These are phyloP conservation scores for Goniozus legneri DNA, from an alignment of 1,140 invertebrate genomes.

Conservation along the genomic window DNA sequence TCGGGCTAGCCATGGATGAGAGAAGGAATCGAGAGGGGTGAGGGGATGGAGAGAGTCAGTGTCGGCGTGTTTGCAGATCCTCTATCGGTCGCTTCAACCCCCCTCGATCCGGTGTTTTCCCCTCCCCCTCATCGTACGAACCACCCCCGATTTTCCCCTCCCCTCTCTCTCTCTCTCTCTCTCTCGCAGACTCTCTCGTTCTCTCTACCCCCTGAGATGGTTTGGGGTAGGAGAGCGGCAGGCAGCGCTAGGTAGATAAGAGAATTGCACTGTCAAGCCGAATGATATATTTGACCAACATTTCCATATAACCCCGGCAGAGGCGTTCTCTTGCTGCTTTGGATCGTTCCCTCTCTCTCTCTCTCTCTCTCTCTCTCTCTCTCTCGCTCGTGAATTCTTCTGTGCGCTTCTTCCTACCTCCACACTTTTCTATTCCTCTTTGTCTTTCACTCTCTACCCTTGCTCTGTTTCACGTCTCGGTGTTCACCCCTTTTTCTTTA, in stretches of 20 bases:
- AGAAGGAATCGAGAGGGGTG: slow-evolving; percentile 14
- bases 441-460: neutral
- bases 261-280: slow-evolving; percentile 82
- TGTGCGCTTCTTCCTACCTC: neutral
- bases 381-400: slow-evolving; percentile 27
- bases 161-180: too few relatives aligned
- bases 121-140: slow-evolving; percentile 18
- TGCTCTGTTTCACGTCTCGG: neutral
- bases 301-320: slow-evolving; percentile 66
- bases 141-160: slow-evolving; percentile 34
- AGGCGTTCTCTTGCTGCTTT: slow-evolving; percentile 41
- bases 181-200: too few relatives aligned
- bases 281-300: slow-evolving; percentile 85
- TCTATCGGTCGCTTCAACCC: slow-evolving; percentile 50
- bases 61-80: slow-evolving; percentile 53
- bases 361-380: too few relatives aligned
- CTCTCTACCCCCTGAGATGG: slow-evolving; percentile 38
- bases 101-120: slow-evolving; percentile 25
- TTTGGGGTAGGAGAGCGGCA: slow-evolving; percentile 40
- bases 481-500: slow-evolving; percentile 1
- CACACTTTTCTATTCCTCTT: neutral
- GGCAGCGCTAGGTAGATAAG: slow-evolving; percentile 64
- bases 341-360: too few relatives aligned
- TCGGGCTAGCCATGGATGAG: slow-evolving; percentile 5
- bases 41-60: slow-evolving; percentile 25